Evolutionary conservation across 2,888 invertebrate species (phyloP), one percentile per base, ranked within the genome.

Genomic region (Melolontha melolontha): DNA sequence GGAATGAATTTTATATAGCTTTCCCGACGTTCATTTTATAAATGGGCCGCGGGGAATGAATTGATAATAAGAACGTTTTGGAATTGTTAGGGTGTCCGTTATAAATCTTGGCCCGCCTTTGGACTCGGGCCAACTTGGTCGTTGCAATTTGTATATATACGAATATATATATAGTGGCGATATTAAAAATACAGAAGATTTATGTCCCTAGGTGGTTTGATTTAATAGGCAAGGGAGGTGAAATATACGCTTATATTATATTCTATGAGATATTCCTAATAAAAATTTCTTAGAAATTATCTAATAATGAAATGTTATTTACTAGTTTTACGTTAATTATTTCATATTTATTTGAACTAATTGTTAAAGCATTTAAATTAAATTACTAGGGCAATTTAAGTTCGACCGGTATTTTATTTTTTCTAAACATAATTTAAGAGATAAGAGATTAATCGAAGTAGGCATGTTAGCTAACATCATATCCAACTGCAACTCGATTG

Each of bases 141-240:
- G 11, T 39, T 54, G 54, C 54, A 54, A 54, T 54, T 54, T 54
- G 54, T 54, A 17, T 54, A 54, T 54, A n/a, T n/a, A n/a, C n/a
- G n/a, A n/a, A n/a, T n/a, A n/a, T n/a, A n/a, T n/a, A n/a, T 22
- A 40, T 54, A 40, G 54, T 40, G 17, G 54, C 5, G 17, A 39
- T 54, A 54, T 54, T 54, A 54, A 54, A 54, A 54, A 54, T 54
- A 54, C 39, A 54, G 1, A 17, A 14, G 54, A 54, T 12, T 39
- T 54, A 39, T 54, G 16, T 14, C 16, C 5, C 8, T 17, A 11
- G 40, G 10, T 8, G 34, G 54, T 40, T 54, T 54, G 54, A 54
- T 54, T 40, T 54, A 54, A 40, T 40, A 39, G 10, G 5, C 16
- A 16, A 16, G 11, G 17, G 17, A 11, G 40, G n/a, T 16, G 40